Conservation (phyloP, 2,888 invertebrate species). For the Himalopsyche kuldschensis region DNA sequence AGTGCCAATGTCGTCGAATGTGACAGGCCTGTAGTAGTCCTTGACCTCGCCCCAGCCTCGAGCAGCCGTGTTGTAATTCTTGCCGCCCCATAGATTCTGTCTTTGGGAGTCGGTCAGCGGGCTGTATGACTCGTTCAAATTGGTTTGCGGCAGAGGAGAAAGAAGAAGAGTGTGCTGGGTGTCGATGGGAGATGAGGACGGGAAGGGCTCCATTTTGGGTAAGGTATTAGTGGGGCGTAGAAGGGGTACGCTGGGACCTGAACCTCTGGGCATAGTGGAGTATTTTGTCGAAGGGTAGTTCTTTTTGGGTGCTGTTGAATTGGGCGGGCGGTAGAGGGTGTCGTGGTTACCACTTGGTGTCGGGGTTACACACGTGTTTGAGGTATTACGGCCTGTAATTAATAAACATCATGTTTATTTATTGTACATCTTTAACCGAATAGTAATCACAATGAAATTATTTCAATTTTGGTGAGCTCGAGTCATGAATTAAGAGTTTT, state of each 20-base stretch:
- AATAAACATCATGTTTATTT: not conserved
- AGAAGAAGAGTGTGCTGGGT: conserved; percentile 42
- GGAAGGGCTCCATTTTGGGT: conserved; percentile 59
- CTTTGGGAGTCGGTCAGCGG: conserved; percentile 50
- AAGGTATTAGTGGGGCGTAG: conserved; percentile 37
- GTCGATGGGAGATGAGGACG: conserved; percentile 45
- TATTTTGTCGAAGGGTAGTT: conserved; percentile 17
- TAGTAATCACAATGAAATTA: not conserved
- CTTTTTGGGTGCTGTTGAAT: conserved; percentile 31
- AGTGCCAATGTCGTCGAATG: conserved; percentile 63
- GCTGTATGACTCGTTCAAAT: conserved; percentile 55
- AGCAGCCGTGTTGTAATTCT: conserved; percentile 82
- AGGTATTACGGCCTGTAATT: conserved; percentile 56
- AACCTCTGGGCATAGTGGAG: conserved; percentile 30
- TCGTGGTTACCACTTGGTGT: conserved; percentile 56
- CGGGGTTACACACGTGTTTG: conserved; percentile 53
- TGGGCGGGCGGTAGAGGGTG: conserved; percentile 57
- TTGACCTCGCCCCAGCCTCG: conserved; percentile 77
- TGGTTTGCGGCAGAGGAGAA: conserved; percentile 48
- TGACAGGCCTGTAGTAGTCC: conserved; percentile 72
- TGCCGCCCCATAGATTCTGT: conserved; percentile 47
- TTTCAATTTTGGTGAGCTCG: too few relatives aligned
- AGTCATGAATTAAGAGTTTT: too few relatives aligned
- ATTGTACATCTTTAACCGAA: not conserved
- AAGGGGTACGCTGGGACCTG: conserved; percentile 8